Percentiles rank a stretch among this genome's conserved stretches.
phyloP scores from a whole-genome alignment of 2,797 vertebrate species.

The Neomorphus geoffroyi region DNA sequence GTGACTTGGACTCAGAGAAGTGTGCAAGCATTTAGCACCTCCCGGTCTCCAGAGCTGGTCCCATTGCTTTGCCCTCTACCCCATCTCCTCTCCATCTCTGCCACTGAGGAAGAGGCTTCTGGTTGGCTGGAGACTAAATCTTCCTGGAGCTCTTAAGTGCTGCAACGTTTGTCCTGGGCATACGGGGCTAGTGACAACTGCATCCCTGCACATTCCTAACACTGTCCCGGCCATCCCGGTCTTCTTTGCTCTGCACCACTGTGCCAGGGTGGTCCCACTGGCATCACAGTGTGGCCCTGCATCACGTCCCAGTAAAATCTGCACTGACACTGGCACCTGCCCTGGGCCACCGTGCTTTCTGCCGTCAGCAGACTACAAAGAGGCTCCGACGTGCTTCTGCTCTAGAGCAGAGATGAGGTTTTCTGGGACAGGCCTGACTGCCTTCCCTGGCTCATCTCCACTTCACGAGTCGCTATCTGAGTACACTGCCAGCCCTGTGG shows the following conservation, averaged over 20 bases:
- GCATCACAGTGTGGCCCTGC: background rate
- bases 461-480: background rate
- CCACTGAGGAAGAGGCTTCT: background rate
- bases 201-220: background rate
- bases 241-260: background rate
- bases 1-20: background rate
- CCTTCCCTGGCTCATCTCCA: background rate
- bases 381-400: background rate
- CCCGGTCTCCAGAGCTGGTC: background rate
- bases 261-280: background rate
- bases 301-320: background rate
- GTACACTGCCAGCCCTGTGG: fast-evolving
- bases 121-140: background rate
- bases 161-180: background rate
- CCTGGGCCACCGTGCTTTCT: background rate
- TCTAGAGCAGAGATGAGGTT: background rate
- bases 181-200: fast-evolving
- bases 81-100: background rate
- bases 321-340: background rate
- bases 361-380: background rate
- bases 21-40: background rate
- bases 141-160: background rate
- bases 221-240: background rate
- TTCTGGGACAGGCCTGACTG: background rate
- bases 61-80: background rate